Evolutionary conservation across 1,140 invertebrate species (phyloP).

Genomic region (Nomia melanderi): DNA sequence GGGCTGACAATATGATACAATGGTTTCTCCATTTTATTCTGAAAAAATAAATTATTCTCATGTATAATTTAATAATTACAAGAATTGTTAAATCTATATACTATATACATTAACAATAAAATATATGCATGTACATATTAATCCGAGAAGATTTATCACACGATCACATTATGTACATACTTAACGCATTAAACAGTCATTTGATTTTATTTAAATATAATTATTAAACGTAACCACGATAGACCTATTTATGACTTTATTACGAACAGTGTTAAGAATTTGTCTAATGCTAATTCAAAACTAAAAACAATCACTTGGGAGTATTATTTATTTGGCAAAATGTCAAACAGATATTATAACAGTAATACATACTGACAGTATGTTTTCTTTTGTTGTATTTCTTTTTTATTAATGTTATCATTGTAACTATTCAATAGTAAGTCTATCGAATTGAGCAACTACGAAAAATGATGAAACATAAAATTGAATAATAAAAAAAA

Average conservation of each 20-base stretch:
- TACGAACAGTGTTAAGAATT: neutral
- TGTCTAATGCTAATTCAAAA: no score
- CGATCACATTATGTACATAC: no score
- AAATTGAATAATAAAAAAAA: neutral
- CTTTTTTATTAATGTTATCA: neutral
- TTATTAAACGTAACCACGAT: neutral
- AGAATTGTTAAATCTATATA: neutral
- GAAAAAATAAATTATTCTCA: constrained; percentile 36
- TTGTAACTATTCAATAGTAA: neutral
- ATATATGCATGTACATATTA: no score
- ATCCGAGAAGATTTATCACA: no score
- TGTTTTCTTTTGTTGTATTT: neutral
- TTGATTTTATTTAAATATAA: neutral
- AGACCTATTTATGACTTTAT: neutral
- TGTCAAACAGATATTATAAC: constrained; percentile 6
- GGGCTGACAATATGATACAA: constrained; percentile 24
- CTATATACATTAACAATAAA: no score
- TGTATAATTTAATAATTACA: neutral
- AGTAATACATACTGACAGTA: neutral
- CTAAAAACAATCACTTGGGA: neutral
- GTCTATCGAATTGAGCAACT: neutral
- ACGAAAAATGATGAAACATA: neutral
- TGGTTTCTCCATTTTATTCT: constrained; percentile 48
- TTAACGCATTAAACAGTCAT: neutral
- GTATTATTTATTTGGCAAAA: neutral